These are phyloP conservation scores for Carassius auratus DNA, from an alignment of 2,113 vertebrate species.

Conservation along the genomic window DNA sequence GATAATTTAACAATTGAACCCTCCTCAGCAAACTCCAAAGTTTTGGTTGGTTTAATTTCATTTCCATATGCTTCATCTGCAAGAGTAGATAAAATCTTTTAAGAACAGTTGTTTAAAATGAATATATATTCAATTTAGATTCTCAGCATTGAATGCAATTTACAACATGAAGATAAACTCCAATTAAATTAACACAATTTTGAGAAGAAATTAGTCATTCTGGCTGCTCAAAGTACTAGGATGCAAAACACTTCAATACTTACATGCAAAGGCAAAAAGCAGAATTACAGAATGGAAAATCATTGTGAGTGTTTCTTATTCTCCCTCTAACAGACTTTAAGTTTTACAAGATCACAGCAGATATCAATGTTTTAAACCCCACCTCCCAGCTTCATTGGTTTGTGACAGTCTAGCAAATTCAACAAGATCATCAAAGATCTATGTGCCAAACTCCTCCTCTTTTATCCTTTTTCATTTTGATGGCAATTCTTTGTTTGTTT, in stretches of 20 bases:
- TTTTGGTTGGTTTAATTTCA: conserved; percentile 2
- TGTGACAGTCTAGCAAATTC: too few species aligned
- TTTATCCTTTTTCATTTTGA: too few species aligned
- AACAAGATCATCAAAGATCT: too few species aligned
- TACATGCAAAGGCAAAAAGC: neutral
- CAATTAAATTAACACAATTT: too few species aligned
- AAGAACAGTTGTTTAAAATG: neutral
- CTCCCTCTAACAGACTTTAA: neutral
- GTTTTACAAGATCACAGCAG: neutral
- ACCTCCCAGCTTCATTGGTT: neutral
- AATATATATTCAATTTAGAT: neutral
- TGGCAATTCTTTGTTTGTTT: neutral
- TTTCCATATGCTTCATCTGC: neutral
- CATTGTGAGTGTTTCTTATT: neutral
- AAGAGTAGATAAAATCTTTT: neutral
- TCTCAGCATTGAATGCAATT: too few species aligned
- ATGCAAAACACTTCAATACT: neutral
- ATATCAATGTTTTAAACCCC: too few species aligned
- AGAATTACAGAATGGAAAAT: neutral
- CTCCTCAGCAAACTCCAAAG: neutral
- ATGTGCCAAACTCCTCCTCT: too few species aligned
- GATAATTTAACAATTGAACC: neutral
- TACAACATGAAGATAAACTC: too few species aligned
- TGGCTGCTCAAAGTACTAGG: neutral
- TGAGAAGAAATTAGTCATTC: too few species aligned